These are phyloP conservation scores for Spongia lamella DNA, from an alignment of 37 sponge, comb jelly and placozoan species.

Conservation along the genomic window DNA sequence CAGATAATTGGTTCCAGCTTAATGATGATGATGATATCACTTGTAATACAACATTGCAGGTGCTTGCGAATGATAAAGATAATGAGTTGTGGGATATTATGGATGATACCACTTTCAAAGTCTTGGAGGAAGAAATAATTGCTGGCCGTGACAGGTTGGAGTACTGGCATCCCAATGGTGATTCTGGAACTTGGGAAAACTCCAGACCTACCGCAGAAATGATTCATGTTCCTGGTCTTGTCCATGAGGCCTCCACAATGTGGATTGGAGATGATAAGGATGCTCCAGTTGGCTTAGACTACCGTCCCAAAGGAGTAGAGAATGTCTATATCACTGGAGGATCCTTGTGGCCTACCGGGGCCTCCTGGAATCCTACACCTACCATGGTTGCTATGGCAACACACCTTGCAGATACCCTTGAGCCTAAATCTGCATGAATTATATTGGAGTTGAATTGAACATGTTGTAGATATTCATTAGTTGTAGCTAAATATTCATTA, in stretches of 20 bases:
- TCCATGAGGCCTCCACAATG: conserved; percentile 64
- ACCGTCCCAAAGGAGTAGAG: conserved; percentile 32
- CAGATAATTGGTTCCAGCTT: conserved; percentile 36
- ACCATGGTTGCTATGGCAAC: conserved; percentile 43
- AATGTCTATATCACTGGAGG: conserved; percentile 63
- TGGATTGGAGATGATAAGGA: conserved; percentile 37
- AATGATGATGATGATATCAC: conserved; percentile 41
- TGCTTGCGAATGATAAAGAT: conserved; percentile 37
- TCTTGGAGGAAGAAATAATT: conserved; percentile 1
- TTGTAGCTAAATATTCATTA: too few species aligned
- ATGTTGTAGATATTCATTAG: too few species aligned
- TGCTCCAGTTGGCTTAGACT: conserved; percentile 49
- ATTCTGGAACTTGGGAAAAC: not conserved
- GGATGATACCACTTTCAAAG: conserved; percentile 36
- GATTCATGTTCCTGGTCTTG: conserved; percentile 24
- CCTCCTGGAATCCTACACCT: conserved; percentile 54
- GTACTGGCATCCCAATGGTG: conserved; percentile 15
- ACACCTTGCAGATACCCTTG: conserved; percentile 35
- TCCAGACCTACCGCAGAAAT: conserved; percentile 5
- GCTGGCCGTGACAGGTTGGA: not conserved
- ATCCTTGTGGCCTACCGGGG: conserved; percentile 47
- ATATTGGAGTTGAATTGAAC: too few species aligned
- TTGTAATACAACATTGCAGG: conserved; percentile 31
- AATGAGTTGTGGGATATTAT: conserved; percentile 23
- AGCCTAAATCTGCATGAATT: too few species aligned